Conservation (phyloP, 2,113 vertebrate species). For the Ammodytes dubius region DNA sequence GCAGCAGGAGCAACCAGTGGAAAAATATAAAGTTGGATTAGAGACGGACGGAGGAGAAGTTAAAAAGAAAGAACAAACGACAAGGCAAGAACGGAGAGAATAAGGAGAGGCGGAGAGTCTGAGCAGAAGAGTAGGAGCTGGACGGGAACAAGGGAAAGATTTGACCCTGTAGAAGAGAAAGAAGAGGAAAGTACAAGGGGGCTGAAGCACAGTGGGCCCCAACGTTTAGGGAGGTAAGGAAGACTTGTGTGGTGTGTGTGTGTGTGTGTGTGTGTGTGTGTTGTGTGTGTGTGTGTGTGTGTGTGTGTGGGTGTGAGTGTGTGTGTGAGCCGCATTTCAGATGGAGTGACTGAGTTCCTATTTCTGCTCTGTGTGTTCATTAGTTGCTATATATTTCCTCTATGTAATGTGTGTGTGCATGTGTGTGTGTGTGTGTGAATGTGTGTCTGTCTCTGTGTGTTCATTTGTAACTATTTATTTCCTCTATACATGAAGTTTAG, state of each 20-base stretch:
- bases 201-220: constrained; percentile 47
- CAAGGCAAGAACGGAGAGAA: constrained; percentile 9
- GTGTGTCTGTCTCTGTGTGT: too few relatives aligned
- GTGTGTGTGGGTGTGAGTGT: background rate
- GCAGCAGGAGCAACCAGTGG: constrained; percentile 56
- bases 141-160: constrained; percentile 1
- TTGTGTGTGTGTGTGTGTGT: too few relatives aligned
- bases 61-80: constrained; percentile 14
- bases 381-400: constrained; percentile 75
- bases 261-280: too few relatives aligned
- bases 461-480: too few relatives aligned
- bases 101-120: constrained; percentile 11
- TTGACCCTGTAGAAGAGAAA: constrained; percentile 29
- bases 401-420: constrained; percentile 61
- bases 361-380: constrained; percentile 73
- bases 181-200: constrained; percentile 15
- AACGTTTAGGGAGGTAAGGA: constrained; percentile 68
- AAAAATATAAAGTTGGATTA: constrained; percentile 59
- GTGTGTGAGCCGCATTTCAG: constrained; percentile 3
- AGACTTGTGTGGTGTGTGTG: background rate
- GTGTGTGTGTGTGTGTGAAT: constrained; percentile 55
- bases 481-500: too few relatives aligned
- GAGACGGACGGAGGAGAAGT: constrained; percentile 21
- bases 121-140: background rate
- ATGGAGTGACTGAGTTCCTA: constrained; percentile 48